A percentile compares a stretch with the other conserved stretches of the same genome.
Evolutionary conservation across 2,797 vertebrate genomes (phyloP).

Genomic region (Sebastes vulpes): DNA sequence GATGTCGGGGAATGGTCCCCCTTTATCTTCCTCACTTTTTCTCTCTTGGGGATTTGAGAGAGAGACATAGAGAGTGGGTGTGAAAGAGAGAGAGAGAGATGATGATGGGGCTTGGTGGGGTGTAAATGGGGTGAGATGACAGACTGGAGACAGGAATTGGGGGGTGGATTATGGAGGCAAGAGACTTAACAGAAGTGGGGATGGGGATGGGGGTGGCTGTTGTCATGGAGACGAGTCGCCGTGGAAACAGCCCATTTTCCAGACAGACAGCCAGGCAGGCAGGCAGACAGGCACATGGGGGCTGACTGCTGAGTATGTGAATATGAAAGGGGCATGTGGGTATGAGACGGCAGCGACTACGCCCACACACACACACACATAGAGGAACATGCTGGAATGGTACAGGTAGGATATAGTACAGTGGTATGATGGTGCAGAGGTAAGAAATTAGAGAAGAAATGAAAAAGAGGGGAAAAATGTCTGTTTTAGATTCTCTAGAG

Average conservation of each 20-base stretch:
- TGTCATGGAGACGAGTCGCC: conserved; percentile 79
- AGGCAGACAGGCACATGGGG: conserved; percentile 13
- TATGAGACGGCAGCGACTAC: conserved; percentile 49
- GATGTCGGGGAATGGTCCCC: conserved; percentile 44
- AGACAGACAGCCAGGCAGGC: conserved; percentile 57
- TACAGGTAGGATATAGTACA: neutral
- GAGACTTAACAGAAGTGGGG: conserved; percentile 65
- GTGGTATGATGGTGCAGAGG: neutral
- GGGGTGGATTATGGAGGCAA: conserved; percentile 65
- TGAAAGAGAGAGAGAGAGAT: conserved; percentile 25
- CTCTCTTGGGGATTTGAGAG: conserved; percentile 43
- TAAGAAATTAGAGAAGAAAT: neutral
- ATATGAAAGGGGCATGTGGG: conserved; percentile 62
- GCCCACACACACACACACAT: conserved; percentile 33
- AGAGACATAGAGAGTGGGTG: conserved; percentile 19
- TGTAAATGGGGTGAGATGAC: conserved; percentile 80
- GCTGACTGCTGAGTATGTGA: conserved; percentile 72
- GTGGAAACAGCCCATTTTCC: conserved; percentile 75
- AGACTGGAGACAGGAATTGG: conserved; percentile 68
- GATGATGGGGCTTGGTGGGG: conserved; percentile 73
- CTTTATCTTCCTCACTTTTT: conserved; percentile 37
- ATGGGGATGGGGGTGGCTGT: conserved; percentile 73
- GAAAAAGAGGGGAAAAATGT: neutral
- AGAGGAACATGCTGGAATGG: neutral
- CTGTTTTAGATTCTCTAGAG: neutral